Evolutionary conservation across 2,113 vertebrate species (phyloP).

Genomic region (Myrmophylax atrothorax): DNA sequence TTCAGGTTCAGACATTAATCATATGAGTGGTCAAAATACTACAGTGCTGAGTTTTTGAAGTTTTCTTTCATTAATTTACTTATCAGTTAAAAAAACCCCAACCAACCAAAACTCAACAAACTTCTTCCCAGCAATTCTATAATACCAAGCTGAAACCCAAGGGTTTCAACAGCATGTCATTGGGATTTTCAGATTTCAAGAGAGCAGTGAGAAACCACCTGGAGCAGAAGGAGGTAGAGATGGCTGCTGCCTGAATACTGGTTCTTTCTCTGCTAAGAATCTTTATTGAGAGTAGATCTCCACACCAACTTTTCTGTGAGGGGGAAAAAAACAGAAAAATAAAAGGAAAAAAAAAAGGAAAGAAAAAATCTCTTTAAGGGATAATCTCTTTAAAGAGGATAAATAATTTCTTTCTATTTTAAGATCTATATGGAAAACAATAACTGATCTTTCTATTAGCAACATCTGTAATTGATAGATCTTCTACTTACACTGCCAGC

Average conservation of each 20-base stretch:
- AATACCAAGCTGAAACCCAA: neutral
- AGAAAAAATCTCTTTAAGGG: neutral
- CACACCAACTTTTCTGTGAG: neutral
- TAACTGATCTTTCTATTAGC: neutral
- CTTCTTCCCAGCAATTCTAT: neutral
- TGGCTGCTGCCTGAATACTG: fast-evolving
- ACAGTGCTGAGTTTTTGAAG: neutral
- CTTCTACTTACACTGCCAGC: neutral
- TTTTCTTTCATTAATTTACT: neutral
- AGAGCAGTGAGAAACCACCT: neutral
- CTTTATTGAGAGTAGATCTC: neutral
- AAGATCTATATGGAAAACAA: neutral
- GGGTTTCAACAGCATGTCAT: neutral
- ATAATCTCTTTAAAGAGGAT: neutral
- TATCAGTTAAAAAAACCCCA: neutral
- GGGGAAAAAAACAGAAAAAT: neutral
- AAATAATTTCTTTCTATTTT: neutral
- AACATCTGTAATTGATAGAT: neutral
- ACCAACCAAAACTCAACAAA: fast-evolving
- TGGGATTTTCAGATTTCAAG: neutral
- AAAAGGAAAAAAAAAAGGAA: neutral
- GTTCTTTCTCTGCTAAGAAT: neutral
- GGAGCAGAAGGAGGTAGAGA: neutral
- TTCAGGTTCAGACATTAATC: neutral
- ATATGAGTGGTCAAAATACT: neutral